phyloP scores from a whole-genome alignment of 2,113 vertebrate genomes.

The Heterotis niloticus region DNA sequence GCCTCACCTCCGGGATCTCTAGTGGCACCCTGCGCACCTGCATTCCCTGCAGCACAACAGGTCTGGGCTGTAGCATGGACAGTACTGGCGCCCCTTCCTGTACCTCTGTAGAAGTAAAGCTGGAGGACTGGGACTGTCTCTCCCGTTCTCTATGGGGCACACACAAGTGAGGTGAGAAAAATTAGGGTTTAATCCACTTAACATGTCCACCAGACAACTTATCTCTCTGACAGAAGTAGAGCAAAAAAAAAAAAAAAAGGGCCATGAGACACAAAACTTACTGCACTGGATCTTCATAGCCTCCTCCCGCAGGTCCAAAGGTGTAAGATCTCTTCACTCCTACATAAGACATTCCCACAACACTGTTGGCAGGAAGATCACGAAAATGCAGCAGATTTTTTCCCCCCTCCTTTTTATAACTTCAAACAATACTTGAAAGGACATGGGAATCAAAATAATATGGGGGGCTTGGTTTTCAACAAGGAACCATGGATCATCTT shows the following conservation, averaged over 20 bases:
- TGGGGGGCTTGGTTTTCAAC: neutral
- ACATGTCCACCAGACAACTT: neutral
- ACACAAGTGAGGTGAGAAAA: neutral
- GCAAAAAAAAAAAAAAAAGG: no score
- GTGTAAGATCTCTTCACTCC: constrained; percentile 84
- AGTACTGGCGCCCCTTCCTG: constrained; percentile 72
- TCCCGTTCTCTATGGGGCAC: constrained; percentile 64
- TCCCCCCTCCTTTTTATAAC: neutral
- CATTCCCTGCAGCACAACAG: constrained; percentile 83
- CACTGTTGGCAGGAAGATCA: neutral
- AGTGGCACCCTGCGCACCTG: constrained; percentile 82
- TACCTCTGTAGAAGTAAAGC: constrained; percentile 82
- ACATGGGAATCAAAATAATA: neutral
- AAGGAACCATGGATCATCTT: neutral
- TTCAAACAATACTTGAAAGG: neutral
- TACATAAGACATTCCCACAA: constrained; percentile 35
- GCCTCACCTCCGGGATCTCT: constrained; percentile 76
- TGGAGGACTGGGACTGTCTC: constrained; percentile 84
- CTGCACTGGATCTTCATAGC: constrained; percentile 83
- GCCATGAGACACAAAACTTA: constrained; percentile 58
- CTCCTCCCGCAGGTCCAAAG: constrained; percentile 79
- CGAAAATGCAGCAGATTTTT: no score
- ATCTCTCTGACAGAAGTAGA: neutral
- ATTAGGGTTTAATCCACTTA: neutral
- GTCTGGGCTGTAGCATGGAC: constrained; percentile 75